Conservation (phyloP, 2,113 vertebrate genomes). For the Marmota monax region DNA sequence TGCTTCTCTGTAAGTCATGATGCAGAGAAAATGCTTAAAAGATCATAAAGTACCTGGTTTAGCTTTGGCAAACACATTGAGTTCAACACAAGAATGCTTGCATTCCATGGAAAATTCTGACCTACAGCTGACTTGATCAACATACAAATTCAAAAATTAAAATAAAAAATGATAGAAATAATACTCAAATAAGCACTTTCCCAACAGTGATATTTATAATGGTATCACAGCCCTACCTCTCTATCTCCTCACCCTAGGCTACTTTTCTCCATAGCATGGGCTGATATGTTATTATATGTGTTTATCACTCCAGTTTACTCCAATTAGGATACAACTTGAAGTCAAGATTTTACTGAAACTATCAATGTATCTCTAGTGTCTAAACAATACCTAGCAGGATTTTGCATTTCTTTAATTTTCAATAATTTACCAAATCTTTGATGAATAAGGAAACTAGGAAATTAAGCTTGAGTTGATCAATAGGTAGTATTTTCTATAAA, state of each 20-base stretch:
- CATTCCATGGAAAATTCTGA: not conserved
- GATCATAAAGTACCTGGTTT: not conserved
- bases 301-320: not conserved
- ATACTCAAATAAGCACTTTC: not conserved
- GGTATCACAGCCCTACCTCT: not conserved
- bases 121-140: not conserved
- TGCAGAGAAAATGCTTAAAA: not conserved
- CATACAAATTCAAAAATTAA: not conserved
- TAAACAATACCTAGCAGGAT: not conserved
- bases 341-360: not conserved
- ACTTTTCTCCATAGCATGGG: not conserved
- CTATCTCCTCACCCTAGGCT: not conserved
- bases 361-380: not conserved
- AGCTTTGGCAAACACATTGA: not conserved
- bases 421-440: not conserved
- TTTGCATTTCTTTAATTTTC: too few relatives aligned
- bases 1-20: not conserved
- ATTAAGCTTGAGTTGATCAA: not conserved
- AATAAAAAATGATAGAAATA: not conserved
- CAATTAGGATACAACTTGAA: not conserved
- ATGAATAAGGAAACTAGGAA: not conserved
- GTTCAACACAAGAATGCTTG: not conserved
- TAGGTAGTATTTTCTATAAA: not conserved
- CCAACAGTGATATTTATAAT: not conserved
- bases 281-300: not conserved